Evolutionary conservation across 2,113 vertebrate species (phyloP).

Genomic region (Axis porcinus): DNA sequence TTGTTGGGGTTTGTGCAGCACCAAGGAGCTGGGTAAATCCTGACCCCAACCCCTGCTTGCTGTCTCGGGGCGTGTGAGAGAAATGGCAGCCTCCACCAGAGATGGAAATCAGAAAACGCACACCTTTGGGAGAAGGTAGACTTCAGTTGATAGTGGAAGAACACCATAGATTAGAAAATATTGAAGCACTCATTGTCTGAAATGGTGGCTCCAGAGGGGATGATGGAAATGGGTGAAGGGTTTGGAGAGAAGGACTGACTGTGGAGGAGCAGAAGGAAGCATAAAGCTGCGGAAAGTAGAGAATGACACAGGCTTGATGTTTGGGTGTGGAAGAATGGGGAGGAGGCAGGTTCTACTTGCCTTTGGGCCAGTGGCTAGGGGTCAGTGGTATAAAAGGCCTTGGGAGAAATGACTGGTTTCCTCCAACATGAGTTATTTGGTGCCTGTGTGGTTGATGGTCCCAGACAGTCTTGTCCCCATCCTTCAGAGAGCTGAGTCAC

Average conservation of each 20-base stretch:
- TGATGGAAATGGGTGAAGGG: neutral
- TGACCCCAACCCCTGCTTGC: neutral
- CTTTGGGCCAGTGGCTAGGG: neutral
- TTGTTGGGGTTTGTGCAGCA: neutral
- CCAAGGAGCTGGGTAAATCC: neutral
- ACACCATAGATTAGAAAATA: neutral
- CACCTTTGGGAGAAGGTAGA: neutral
- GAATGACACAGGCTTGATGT: neutral
- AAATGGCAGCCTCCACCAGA: neutral
- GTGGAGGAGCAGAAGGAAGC: neutral
- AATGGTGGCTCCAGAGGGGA: neutral
- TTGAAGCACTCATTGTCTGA: neutral
- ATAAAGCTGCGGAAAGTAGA: neutral
- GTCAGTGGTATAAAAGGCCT: neutral
- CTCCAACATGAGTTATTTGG: neutral
- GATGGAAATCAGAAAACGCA: neutral
- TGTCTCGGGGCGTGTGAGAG: rapidly evolving
- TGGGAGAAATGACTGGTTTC: neutral
- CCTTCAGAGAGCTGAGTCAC: neutral
- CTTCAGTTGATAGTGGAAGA: neutral
- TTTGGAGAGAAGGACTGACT: neutral
- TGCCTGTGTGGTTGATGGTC: neutral
- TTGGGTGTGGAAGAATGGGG: neutral
- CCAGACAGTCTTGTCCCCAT: neutral
- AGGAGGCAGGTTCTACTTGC: neutral